Conservation (phyloP, 2,888 invertebrate genomes). For the Iselma pallidipennis region DNA sequence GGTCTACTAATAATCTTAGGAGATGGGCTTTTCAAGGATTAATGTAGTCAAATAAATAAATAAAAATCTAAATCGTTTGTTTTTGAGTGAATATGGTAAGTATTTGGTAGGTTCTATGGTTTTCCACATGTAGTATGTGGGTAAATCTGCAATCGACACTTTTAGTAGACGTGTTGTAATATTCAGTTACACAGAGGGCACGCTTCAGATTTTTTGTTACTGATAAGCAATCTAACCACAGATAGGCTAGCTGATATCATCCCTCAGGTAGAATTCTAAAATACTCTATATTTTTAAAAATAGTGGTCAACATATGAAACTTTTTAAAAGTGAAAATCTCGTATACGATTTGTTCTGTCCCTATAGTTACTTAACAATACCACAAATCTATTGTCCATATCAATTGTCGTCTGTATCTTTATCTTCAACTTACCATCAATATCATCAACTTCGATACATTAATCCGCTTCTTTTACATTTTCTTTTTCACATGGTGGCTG, state of each 20-base stretch:
- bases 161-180: constrained; percentile 20
- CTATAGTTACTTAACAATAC: neutral
- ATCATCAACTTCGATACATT: neutral
- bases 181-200: constrained; percentile 24
- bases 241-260: constrained; percentile 18
- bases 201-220: constrained; percentile 22
- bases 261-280: constrained; percentile 16
- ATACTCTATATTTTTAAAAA: neutral
- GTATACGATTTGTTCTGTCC: neutral
- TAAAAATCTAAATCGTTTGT: too few species aligned
- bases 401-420: neutral
- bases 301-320: neutral
- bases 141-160: constrained; percentile 26
- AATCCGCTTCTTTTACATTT: neutral
- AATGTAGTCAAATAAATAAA: too few species aligned
- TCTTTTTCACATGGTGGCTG: neutral
- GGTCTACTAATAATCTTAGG: too few species aligned
- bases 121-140: too few species aligned
- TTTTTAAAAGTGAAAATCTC: too few species aligned
- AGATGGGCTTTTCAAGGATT: too few species aligned
- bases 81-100: too few species aligned
- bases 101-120: too few species aligned
- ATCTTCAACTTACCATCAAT: neutral
- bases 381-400: neutral
- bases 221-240: constrained; percentile 24